A percentile compares a stretch with the other conserved stretches of the same genome.
phyloP scores from a whole-genome alignment of 1,140 invertebrate species.

The Anastrepha obliqua region DNA sequence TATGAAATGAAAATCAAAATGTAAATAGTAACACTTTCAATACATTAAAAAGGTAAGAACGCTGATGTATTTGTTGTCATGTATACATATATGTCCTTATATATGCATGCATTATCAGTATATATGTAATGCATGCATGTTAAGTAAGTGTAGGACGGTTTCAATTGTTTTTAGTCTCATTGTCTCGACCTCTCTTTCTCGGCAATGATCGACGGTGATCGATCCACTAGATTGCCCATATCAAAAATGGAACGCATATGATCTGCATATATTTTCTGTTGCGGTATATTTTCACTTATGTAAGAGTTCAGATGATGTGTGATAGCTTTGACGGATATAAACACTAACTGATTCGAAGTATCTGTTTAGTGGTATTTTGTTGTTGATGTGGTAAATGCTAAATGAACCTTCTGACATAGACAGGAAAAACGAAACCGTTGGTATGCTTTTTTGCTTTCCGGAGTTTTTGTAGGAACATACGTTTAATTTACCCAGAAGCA shows the following conservation, averaged over 20 bases:
- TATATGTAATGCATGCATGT: neutral
- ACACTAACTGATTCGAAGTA: too few relatives aligned
- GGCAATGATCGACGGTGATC: neutral
- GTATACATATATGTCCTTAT: neutral
- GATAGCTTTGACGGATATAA: too few relatives aligned
- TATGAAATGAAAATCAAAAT: neutral
- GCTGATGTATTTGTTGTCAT: too few relatives aligned
- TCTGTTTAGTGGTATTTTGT: too few relatives aligned
- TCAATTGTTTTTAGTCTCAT: neutral
- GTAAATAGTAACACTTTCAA: conserved; percentile 21
- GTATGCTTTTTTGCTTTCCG: too few relatives aligned
- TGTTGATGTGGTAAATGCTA: too few relatives aligned
- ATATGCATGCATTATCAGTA: neutral
- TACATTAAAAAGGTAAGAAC: neutral
- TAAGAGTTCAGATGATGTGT: too few relatives aligned
- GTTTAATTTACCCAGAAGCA: too few relatives aligned
- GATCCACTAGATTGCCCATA: neutral
- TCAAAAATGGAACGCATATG: neutral
- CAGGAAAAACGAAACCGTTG: too few relatives aligned
- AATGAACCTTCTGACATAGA: too few relatives aligned
- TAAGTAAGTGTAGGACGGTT: neutral
- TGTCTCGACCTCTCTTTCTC: neutral
- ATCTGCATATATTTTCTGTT: conserved; percentile 6
- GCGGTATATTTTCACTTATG: neutral
- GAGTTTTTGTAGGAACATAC: too few relatives aligned